These are phyloP conservation scores for Rhysida immarginata DNA, from an alignment of 1,140 invertebrate genomes.

Conservation along the genomic window DNA sequence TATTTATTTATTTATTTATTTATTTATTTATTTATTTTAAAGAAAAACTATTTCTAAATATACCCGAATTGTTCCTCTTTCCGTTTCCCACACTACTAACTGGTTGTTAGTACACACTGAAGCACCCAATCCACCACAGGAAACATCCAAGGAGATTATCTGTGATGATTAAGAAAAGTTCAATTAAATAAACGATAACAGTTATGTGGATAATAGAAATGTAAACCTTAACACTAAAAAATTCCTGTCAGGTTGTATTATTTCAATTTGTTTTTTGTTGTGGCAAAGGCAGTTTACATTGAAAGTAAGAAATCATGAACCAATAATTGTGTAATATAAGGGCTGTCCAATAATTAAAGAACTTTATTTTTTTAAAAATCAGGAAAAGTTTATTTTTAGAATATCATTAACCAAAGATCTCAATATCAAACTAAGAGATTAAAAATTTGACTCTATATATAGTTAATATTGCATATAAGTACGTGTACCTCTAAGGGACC, in stretches of 20 bases:
- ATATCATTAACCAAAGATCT: too few species aligned
- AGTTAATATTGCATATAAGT: too few species aligned
- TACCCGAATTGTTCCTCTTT: slow-evolving; percentile 38
- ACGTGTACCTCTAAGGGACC: too few species aligned
- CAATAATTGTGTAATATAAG: not conserved
- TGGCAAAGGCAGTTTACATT: not conserved
- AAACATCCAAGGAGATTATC: slow-evolving; percentile 38
- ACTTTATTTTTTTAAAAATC: too few species aligned
- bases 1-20: not conserved
- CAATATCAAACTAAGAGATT: too few species aligned
- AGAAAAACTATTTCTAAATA: slow-evolving; percentile 12
- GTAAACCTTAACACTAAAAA: not conserved
- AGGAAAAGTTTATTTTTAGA: too few species aligned
- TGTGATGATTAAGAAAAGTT: slow-evolving; percentile 15
- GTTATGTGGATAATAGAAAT: too few species aligned
- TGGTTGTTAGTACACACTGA: slow-evolving; percentile 42
- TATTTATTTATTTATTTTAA: not conserved
- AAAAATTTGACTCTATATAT: too few species aligned
- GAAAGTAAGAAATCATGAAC: not conserved
- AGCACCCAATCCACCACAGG: slow-evolving; percentile 41
- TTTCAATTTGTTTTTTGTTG: too few species aligned
- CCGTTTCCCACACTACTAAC: slow-evolving; percentile 45
- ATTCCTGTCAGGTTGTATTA: not conserved
- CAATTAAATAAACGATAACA: not conserved
- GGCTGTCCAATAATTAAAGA: too few species aligned